A percentile compares a stretch with the other conserved stretches of the same genome.
Evolutionary conservation across 2,113 vertebrate genomes (phyloP).

Genomic region (Acanthochromis polyacanthus): DNA sequence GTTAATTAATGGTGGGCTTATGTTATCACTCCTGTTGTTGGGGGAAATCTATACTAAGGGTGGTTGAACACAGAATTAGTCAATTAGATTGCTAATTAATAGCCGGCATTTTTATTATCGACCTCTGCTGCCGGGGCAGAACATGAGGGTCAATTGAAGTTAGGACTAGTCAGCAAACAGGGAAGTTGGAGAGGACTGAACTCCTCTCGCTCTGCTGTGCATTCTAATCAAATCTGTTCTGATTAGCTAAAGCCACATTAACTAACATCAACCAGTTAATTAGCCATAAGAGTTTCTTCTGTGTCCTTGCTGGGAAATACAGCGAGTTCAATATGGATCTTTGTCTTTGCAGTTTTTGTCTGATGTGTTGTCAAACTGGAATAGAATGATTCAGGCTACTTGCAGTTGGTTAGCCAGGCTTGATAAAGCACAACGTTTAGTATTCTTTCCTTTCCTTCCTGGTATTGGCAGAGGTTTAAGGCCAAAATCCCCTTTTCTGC

Average conservation of each 20-base stretch:
- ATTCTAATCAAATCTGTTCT: constrained; percentile 61
- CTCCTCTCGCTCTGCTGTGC: constrained; percentile 22
- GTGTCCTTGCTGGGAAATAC: background rate
- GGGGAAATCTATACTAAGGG: constrained; percentile 63
- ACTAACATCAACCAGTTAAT: constrained; percentile 59
- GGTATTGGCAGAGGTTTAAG: constrained; percentile 57
- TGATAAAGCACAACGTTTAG: constrained; percentile 60
- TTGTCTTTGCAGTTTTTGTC: constrained; percentile 6
- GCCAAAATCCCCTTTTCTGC: constrained; percentile 67
- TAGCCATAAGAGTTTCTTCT: constrained; percentile 26
- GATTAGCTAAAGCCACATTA: constrained; percentile 58
- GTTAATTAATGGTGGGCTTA: constrained; percentile 68
- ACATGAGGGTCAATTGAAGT: constrained; percentile 44
- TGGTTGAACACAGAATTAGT: constrained; percentile 77
- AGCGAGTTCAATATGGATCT: background rate
- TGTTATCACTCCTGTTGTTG: constrained; percentile 71
- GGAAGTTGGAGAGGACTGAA: constrained; percentile 31
- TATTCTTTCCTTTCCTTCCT: constrained; percentile 60
- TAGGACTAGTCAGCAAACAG: constrained; percentile 46
- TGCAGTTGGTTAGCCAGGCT: constrained; percentile 32
- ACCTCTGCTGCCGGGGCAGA: constrained; percentile 47
- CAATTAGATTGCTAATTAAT: constrained; percentile 75
- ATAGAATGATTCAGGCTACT: constrained; percentile 19
- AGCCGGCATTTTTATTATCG: constrained; percentile 66
- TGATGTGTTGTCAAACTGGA: constrained; percentile 19